Evolutionary conservation across 2,797 vertebrate genomes (phyloP).

Genomic region (Spinibarbus caldwelli): DNA sequence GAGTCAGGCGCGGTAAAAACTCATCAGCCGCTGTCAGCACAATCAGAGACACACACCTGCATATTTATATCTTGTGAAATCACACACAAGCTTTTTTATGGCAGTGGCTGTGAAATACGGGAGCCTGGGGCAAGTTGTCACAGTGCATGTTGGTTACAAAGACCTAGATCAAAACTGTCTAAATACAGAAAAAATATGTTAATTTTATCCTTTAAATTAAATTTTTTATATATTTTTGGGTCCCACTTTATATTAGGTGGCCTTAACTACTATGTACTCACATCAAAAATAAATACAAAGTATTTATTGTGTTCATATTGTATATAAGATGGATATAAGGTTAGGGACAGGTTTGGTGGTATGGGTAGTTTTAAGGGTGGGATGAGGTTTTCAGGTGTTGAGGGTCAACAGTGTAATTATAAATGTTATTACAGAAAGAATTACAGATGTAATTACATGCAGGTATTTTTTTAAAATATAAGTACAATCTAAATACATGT

Average conservation of each 20-base stretch:
- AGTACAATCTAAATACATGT: neutral
- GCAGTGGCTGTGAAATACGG: neutral
- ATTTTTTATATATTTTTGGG: neutral
- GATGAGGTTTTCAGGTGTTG: no score
- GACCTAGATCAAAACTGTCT: neutral
- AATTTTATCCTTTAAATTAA: neutral
- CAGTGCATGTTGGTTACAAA: neutral
- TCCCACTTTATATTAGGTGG: no score
- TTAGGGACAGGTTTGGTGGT: no score
- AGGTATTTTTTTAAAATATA: neutral
- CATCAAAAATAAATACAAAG: no score
- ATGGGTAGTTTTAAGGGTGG: neutral
- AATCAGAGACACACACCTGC: slow-evolving; percentile 12
- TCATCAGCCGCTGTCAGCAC: neutral
- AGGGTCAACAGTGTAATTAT: neutral
- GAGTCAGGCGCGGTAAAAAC: slow-evolving; percentile 42
- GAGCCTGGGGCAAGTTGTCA: neutral
- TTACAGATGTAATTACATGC: no score
- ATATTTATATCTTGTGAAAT: neutral
- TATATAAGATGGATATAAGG: no score
- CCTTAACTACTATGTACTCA: no score
- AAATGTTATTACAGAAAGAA: neutral
- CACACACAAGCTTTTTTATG: neutral
- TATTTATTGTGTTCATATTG: no score
- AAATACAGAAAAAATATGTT: neutral